A percentile compares a stretch with the other conserved stretches of the same genome.
These are phyloP conservation scores for Danaus chrysippus DNA, from an alignment of 2,888 invertebrate genomes.

Conservation along the genomic window DNA sequence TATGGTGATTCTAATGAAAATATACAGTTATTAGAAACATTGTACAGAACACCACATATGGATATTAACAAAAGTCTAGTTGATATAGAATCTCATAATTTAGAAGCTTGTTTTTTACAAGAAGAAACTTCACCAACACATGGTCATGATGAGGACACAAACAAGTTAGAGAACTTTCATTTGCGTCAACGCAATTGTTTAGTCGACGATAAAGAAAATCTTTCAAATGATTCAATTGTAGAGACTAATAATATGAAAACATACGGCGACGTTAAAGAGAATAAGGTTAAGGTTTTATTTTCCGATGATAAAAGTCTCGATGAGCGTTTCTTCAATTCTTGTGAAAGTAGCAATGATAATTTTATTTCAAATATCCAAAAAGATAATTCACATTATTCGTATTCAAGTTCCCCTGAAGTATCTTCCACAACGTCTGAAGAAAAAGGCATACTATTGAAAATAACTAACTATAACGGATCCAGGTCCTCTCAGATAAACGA, in stretches of 20 bases:
- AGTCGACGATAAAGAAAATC: slow-evolving; percentile 46
- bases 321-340: slow-evolving; percentile 40
- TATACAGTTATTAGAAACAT: slow-evolving; percentile 55
- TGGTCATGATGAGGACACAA: not conserved
- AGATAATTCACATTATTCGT: slow-evolving; percentile 35
- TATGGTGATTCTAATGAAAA: slow-evolving; percentile 55
- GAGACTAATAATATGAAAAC: slow-evolving; percentile 20
- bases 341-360: slow-evolving; percentile 52
- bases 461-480: slow-evolving; percentile 63
- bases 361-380: slow-evolving; percentile 43
- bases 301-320: slow-evolving; percentile 35
- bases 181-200: slow-evolving; percentile 29
- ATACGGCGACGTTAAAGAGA: slow-evolving; percentile 33
- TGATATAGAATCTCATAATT: slow-evolving; percentile 38
- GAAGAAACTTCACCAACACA: slow-evolving; percentile 8
- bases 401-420: slow-evolving; percentile 66
- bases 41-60: slow-evolving; percentile 63
- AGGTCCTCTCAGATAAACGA: slow-evolving; percentile 60
- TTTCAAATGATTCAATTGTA: slow-evolving; percentile 28
- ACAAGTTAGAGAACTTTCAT: slow-evolving; percentile 24
- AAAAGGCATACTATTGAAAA: slow-evolving; percentile 64
- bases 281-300: slow-evolving; percentile 30
- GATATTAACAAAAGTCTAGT: slow-evolving; percentile 58
- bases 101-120: slow-evolving; percentile 21
- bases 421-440: slow-evolving; percentile 73